Percentiles rank a stretch among this genome's conserved stretches.
These are phyloP conservation scores for Tragelaphus imberbis DNA, from an alignment of 2,113 vertebrate genomes.

Conservation along the genomic window DNA sequence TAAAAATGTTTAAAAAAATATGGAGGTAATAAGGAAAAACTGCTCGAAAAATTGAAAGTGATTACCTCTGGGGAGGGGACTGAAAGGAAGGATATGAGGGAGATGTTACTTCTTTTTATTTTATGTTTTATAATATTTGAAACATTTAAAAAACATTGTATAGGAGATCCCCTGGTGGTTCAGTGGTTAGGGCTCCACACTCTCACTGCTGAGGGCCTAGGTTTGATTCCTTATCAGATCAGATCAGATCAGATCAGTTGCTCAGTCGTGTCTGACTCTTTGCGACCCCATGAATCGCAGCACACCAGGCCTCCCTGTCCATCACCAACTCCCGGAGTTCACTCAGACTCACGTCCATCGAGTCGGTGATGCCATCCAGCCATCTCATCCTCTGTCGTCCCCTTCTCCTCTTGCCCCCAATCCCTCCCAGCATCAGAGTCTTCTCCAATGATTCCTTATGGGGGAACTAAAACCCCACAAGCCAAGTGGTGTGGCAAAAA, in stretches of 20 bases:
- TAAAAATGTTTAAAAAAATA: not conserved
- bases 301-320: too few species aligned
- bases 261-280: too few species aligned
- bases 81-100: not conserved
- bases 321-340: too few species aligned
- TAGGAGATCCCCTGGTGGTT: not conserved
- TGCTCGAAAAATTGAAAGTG: not conserved
- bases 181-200: not conserved
- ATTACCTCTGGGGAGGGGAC: not conserved
- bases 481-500: not conserved
- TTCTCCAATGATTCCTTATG: not conserved
- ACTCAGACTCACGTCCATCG: too few species aligned
- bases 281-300: too few species aligned
- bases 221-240: not conserved
- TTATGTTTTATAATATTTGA: not conserved
- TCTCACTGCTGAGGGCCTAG: not conserved
- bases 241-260: too few species aligned
- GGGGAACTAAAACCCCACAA: not conserved
- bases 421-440: too few species aligned
- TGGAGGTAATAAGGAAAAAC: not conserved
- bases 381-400: too few species aligned
- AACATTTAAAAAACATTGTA: not conserved
- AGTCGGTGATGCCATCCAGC: too few species aligned
- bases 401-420: too few species aligned
- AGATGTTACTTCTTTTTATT: not conserved